phyloP scores from a whole-genome alignment of 2,113 vertebrate genomes.

The Bagarius yarrelli region DNA sequence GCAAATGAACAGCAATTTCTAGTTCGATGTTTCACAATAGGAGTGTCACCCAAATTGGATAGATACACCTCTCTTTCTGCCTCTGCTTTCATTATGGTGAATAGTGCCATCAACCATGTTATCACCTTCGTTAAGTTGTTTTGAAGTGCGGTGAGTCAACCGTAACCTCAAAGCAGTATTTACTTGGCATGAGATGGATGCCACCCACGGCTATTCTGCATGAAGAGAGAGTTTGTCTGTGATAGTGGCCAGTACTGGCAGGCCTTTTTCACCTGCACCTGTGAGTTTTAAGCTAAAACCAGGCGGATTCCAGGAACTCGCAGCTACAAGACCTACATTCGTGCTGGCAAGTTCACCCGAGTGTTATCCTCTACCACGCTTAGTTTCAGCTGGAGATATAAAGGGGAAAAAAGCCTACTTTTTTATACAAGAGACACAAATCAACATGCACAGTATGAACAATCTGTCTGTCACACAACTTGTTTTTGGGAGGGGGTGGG shows the following conservation, averaged over 20 bases:
- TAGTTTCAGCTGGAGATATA: constrained; percentile 46
- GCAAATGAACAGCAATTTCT: constrained; percentile 11
- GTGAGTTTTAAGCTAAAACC: constrained; percentile 25
- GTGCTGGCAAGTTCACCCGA: constrained; percentile 55
- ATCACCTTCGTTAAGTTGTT: constrained; percentile 15
- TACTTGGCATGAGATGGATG: background rate
- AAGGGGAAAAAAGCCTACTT: constrained; percentile 25
- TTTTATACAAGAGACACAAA: constrained; percentile 46
- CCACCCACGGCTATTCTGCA: background rate
- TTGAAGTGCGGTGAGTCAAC: constrained; percentile 24
- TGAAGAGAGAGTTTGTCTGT: background rate
- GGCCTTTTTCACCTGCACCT: constrained; percentile 12
- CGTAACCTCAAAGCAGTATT: constrained; percentile 7
- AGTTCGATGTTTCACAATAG: constrained; percentile 18
- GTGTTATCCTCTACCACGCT: constrained; percentile 52
- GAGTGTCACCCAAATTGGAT: background rate
- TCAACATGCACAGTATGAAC: constrained; percentile 48
- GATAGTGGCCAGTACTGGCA: constrained; percentile 25
- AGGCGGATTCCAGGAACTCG: constrained; percentile 46
- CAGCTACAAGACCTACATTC: constrained; percentile 48
- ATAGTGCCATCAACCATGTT: constrained; percentile 7
- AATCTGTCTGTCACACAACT: constrained; percentile 22
- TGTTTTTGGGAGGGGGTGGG: background rate
- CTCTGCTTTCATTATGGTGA: background rate
- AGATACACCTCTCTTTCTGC: background rate